Evolutionary conservation across 2,888 invertebrate genomes (phyloP).

Genomic region (Miltochrista miniata): DNA sequence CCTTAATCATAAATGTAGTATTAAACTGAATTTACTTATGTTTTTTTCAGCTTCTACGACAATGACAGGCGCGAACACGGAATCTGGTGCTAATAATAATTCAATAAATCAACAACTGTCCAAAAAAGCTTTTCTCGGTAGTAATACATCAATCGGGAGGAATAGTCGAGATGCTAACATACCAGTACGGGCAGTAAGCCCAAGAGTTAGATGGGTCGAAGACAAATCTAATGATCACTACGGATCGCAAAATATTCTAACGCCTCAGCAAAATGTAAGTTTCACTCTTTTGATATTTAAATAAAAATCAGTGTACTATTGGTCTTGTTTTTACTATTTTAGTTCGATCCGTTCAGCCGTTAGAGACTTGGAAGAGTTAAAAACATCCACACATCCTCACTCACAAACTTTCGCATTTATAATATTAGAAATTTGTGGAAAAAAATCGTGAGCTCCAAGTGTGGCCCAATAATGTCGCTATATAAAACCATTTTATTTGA

Average conservation of each 20-base stretch:
- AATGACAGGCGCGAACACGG: slow-evolving; percentile 85
- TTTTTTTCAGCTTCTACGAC: slow-evolving; percentile 87
- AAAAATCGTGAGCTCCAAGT: too few relatives aligned
- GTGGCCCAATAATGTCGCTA: too few relatives aligned
- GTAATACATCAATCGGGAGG: slow-evolving; percentile 77
- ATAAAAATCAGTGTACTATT: too few relatives aligned
- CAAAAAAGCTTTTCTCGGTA: slow-evolving; percentile 80
- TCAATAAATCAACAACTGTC: slow-evolving; percentile 74
- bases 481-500: too few relatives aligned
- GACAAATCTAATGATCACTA: slow-evolving; percentile 73
- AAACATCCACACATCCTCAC: too few relatives aligned
- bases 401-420: too few relatives aligned
- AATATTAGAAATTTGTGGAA: too few relatives aligned
- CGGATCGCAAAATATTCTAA: slow-evolving; percentile 67
- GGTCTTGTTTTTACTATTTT: too few relatives aligned
- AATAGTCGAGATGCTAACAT: slow-evolving; percentile 74
- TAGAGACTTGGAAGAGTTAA: too few relatives aligned
- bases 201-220: slow-evolving; percentile 78
- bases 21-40: neutral
- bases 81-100: slow-evolving; percentile 75
- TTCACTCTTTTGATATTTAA: too few relatives aligned
- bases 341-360: too few relatives aligned
- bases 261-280: slow-evolving; percentile 79
- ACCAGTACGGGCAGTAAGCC: slow-evolving; percentile 80
- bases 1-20: too few relatives aligned